These are phyloP conservation scores for Sarcophaga carnaria DNA, from an alignment of 2,888 invertebrate genomes.

Conservation along the genomic window DNA sequence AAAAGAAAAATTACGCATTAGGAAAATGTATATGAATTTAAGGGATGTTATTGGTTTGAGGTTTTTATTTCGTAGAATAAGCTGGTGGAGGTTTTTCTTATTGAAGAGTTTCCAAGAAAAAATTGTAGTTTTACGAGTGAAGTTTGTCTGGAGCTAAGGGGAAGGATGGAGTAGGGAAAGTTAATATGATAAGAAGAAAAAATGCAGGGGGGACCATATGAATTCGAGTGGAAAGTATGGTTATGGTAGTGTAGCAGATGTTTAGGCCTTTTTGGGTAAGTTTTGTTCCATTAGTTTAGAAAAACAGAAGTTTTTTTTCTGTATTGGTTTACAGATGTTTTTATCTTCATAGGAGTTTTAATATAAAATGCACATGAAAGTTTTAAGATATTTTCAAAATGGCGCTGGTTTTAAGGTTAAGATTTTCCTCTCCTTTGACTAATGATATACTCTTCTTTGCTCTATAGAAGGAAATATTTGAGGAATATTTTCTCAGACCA, in stretches of 20 bases:
- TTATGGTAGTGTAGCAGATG: slow-evolving; percentile 6
- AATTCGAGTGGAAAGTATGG: background rate
- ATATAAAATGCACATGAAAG: no score
- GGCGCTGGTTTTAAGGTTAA: no score
- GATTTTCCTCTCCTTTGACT: no score
- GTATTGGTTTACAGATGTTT: slow-evolving; percentile 8
- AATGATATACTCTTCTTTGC: no score
- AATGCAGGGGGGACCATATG: background rate
- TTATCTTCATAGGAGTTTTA: no score
- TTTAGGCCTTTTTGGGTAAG: background rate
- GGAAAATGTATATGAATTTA: slow-evolving; percentile 36
- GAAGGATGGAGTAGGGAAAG: slow-evolving; percentile 8
- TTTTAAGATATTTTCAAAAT: no score
- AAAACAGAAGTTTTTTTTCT: slow-evolving; percentile 35
- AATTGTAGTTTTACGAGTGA: background rate
- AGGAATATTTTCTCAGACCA: no score
- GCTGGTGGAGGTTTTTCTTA: slow-evolving; percentile 22
- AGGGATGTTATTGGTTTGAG: slow-evolving; percentile 24
- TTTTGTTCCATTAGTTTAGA: slow-evolving; percentile 22
- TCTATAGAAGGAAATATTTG: no score
- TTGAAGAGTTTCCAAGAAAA: background rate
- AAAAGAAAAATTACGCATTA: slow-evolving; percentile 42
- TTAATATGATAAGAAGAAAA: background rate
- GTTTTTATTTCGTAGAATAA: slow-evolving; percentile 1
- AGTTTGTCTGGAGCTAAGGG: background rate